Base-by-base conservation (phyloP, 2,797 vertebrate genomes). In the Triplophysa bombifrons region DNA sequence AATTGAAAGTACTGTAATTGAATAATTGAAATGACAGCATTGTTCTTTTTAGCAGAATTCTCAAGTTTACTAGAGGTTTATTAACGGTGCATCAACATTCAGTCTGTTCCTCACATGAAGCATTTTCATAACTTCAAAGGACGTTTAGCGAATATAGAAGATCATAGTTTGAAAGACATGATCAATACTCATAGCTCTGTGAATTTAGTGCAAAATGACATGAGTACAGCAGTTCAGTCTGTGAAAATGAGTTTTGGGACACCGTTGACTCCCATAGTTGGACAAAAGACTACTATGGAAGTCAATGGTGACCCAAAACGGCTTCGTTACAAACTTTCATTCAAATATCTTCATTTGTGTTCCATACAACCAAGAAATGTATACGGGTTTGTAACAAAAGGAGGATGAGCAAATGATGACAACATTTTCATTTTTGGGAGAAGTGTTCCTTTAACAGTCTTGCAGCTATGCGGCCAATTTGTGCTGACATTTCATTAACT, bases 401-500 rank as follows among this genome's bases (percentile, higher is more conserved):
- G 34, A 34, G 34, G 34, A 4, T 34, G 34, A 34, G 25, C 25
- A 27, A 27, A 27, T 27, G 25, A 2, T 34, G 34, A 34, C 34
- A 34, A 46, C 44, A 46, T 27, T 46, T 46, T 46, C 44, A 46
- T 10, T 11, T 46, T 8, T 38, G 44, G 44, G 12, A 13, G 44
- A 46, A 46, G 44, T 46, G 34, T 38, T 30, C 4, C 30, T 30
- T 38, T 46, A 46, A 46, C 12, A 46, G 44, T 46, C 44, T 46
- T n/a, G 51, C 34, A 38, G 34, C 6, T 38, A 6, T 38, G 34
- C 34, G 2, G 48, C 38, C 46, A 30, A 50, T 53, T 73, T 78
- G 65, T 82, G 70, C 81, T 82, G 81, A 74, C 76, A 74, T 78
- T 78, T 82, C 76, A 70, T 74, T 74, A 73, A 53, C 72, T 74